Conservation (phyloP, 2,797 vertebrate species). For the Galago senegalensis region DNA sequence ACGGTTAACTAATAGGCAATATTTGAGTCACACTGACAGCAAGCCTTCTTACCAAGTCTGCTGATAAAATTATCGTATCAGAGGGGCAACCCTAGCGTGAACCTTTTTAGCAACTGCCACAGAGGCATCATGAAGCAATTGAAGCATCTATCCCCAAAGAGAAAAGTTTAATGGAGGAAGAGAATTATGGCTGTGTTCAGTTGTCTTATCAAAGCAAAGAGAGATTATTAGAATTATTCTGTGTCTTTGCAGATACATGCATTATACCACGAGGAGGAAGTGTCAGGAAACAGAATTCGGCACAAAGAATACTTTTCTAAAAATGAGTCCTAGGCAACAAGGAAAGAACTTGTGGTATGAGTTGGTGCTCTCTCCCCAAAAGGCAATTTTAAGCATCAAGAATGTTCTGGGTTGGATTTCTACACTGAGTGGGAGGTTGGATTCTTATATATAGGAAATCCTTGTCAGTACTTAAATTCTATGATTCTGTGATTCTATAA, state of each 20-base stretch:
- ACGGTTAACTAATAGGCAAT: neutral
- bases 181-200: neutral
- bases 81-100: neutral
- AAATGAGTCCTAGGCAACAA: neutral
- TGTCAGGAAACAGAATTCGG: neutral
- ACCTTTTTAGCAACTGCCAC: neutral
- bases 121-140: neutral
- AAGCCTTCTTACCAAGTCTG: neutral
- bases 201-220: constrained; percentile 14
- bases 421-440: neutral
- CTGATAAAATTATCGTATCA: neutral
- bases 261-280: neutral
- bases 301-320: constrained; percentile 27
- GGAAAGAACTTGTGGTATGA: neutral
- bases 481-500: neutral
- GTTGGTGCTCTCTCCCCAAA: neutral
- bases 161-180: neutral
- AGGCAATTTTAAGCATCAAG: neutral
- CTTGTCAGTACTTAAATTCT: neutral
- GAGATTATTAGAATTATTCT: constrained; percentile 31
- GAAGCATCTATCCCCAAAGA: neutral
- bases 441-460: neutral
- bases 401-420: constrained; percentile 41
- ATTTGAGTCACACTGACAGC: neutral
- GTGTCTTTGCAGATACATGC: neutral